Percentiles rank a stretch among this genome's conserved stretches.
phyloP scores from a whole-genome alignment of 2,113 vertebrate species.

The Atherinomorus stipes region DNA sequence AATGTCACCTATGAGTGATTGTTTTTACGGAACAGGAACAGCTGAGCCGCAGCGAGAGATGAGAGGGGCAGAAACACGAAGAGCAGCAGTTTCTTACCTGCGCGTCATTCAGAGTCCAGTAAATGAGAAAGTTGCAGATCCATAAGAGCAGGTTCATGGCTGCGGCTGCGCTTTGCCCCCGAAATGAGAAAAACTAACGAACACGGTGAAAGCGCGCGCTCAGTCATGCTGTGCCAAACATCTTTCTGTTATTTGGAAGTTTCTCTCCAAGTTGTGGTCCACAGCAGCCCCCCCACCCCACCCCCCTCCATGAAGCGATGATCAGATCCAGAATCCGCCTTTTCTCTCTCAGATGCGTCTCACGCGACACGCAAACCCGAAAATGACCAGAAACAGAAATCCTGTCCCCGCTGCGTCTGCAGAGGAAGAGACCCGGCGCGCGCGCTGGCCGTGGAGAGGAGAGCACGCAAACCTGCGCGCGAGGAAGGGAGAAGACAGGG shows the following conservation, averaged over 20 bases:
- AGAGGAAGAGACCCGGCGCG: background rate
- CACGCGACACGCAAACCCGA: background rate
- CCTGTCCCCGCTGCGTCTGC: background rate
- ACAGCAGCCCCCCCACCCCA: background rate
- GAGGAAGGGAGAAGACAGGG: background rate
- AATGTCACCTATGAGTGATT: too few relatives aligned
- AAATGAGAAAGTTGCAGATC: constrained; percentile 55
- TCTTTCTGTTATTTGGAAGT: constrained; percentile 24
- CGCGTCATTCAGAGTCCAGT: constrained; percentile 39
- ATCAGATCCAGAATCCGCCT: background rate
- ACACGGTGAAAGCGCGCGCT: too few relatives aligned
- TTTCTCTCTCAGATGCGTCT: background rate
- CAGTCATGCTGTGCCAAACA: too few relatives aligned
- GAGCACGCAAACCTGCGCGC: background rate
- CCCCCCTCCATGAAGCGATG: background rate
- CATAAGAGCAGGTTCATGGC: constrained; percentile 20
- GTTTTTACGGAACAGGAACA: too few relatives aligned
- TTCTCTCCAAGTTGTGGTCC: constrained; percentile 13
- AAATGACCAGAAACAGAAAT: background rate
- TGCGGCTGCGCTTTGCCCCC: constrained; percentile 1
- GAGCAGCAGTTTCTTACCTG: constrained; percentile 71
- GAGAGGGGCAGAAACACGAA: too few relatives aligned
- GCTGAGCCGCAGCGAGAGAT: too few relatives aligned
- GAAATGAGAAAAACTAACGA: too few relatives aligned
- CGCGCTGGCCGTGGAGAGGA: background rate